Base-by-base conservation (phyloP, 2,113 vertebrate genomes). In the Rhinichthys klamathensis region DNA sequence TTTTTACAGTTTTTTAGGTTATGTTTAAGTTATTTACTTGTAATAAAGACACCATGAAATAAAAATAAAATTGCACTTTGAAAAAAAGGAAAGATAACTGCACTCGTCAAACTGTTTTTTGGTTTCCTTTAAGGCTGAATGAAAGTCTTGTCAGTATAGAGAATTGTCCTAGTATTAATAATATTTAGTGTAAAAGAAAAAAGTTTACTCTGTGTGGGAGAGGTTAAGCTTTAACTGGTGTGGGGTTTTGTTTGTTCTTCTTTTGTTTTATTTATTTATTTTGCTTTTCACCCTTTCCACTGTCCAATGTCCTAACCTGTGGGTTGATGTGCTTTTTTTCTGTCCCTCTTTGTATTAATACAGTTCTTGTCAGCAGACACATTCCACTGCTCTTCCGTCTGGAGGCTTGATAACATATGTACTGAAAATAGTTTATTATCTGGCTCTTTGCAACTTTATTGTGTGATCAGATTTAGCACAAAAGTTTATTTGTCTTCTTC, bases 391-490 rank as follows among this genome's bases (percentile, higher is more conserved):
- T 67, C 25, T 81, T 69, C 41, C 27, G 23, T 69, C 61, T 32
- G 15, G 46, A 32, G 35, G 8, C 38, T 60, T 80, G 3, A 44
- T 65, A 30, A 21, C 23, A 16, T 30, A 5, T 60, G 30, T 60
- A n/a, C 11, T 61, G n/a, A 80, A 80, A 61, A 56, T 56, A 56
- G 75, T 56, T 78, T 0, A 35, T 78, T 78, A 38, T 35, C 27
- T 23, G 6, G 3, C 51, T 78, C 30, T 77, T 76, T 77, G 54
- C 75, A n/a, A 15, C 15, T 74, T 18, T 46, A 27, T 1, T 27
- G 58, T 15, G 12, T 15, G 12, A 63, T 65, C 23, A 13, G 35
- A 35, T 61, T 79, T 16, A 25, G 21, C 56, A 60, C 23, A 60
- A 38, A 41, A 3, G 41, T 41, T 41, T 41, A 41, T 9, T 41